phyloP scores from a whole-genome alignment of 1,140 invertebrate species.

The Lordiphosa clarofinis region DNA sequence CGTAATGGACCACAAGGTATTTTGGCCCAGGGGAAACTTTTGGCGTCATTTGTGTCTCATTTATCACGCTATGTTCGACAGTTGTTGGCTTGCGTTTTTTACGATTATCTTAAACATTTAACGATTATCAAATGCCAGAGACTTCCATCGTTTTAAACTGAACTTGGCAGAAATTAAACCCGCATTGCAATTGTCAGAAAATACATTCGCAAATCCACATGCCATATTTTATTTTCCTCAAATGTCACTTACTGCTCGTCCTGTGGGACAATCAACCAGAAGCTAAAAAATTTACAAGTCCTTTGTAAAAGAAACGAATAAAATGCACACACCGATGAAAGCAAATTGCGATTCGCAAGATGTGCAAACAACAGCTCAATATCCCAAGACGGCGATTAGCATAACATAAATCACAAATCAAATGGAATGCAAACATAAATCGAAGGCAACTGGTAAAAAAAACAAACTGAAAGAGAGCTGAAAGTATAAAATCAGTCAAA shows the following conservation, averaged over 20 bases:
- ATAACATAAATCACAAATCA: conserved; percentile 44
- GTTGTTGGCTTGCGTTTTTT: conserved; percentile 37
- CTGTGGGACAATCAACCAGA: background rate
- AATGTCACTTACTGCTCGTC: conserved; percentile 6
- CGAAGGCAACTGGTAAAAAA: conserved; percentile 11
- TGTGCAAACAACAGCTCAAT: conserved; percentile 3
- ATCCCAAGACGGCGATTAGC: conserved; percentile 29
- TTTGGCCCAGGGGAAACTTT: conserved; percentile 22
- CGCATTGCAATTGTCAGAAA: background rate
- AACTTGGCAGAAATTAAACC: no score
- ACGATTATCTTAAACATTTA: conserved; percentile 34
- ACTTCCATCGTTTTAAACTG: no score
- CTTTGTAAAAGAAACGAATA: no score
- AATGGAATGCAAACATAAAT: conserved; percentile 26
- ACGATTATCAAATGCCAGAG: conserved; percentile 32
- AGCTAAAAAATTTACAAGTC: no score
- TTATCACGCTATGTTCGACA: conserved; percentile 64
- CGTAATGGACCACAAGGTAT: conserved; percentile 18
- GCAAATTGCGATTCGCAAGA: conserved; percentile 1
- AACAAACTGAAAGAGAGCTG: conserved; percentile 2
- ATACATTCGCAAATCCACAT: conserved; percentile 3
- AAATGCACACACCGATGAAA: no score
- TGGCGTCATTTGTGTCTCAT: conserved; percentile 43
- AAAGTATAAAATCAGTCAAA: background rate
- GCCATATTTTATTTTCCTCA: conserved; percentile 8